Conservation (phyloP, 2,113 vertebrate species). For the Acrocephalus arundinaceus region DNA sequence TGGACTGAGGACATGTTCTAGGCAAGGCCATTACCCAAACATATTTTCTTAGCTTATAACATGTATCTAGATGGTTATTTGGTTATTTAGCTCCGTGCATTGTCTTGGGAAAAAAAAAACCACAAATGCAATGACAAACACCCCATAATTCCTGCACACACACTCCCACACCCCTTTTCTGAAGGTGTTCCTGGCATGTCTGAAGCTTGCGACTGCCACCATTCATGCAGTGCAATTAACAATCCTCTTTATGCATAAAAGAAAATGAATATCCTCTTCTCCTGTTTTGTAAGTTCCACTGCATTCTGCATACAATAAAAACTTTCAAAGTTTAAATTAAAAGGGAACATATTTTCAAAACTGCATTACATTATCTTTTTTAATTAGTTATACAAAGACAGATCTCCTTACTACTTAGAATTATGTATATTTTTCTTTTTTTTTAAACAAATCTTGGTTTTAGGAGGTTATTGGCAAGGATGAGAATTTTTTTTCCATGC, state of each 20-base stretch:
- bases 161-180: accelerated
- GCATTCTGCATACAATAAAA: not conserved
- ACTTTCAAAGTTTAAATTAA: not conserved
- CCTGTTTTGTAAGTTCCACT: not conserved
- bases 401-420: not conserved
- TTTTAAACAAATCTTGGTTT: not conserved
- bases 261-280: not conserved
- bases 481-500: not conserved
- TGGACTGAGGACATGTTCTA: not conserved
- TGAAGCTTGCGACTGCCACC: not conserved
- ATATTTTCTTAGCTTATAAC: not conserved
- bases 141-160: accelerated
- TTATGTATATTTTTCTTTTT: not conserved
- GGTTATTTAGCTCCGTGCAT: not conserved
- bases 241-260: not conserved
- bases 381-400: not conserved
- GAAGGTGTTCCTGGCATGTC: not conserved
- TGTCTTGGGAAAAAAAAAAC: not conserved
- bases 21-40: not conserved
- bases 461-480: not conserved
- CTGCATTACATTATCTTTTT: not conserved
- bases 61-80: not conserved
- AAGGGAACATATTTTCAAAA: not conserved
- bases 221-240: not conserved
- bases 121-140: accelerated